Evolutionary conservation across 2,888 invertebrate species (phyloP).

Genomic region (Adineta ricciae): DNA sequence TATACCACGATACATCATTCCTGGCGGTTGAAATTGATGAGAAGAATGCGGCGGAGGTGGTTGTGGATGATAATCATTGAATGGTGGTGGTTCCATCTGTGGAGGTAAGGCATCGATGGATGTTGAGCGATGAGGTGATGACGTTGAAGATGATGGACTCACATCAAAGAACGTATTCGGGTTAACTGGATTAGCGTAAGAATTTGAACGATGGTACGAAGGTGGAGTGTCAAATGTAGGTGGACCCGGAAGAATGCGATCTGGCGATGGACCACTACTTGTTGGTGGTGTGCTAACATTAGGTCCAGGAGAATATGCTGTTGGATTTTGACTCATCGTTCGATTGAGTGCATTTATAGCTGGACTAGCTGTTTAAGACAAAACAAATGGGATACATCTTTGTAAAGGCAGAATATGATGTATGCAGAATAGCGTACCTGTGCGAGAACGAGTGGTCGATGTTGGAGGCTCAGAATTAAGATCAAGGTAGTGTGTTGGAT

Average conservation of each 20-base stretch:
- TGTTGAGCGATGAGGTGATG: slow-evolving; percentile 21
- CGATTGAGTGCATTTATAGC: background rate
- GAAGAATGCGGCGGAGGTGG: background rate
- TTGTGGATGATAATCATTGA: background rate
- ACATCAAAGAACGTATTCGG: slow-evolving; percentile 10
- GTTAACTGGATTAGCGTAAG: background rate
- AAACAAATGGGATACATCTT: no score
- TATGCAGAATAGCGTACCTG: background rate
- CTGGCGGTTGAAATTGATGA: background rate
- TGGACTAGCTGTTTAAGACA: background rate
- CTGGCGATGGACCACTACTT: slow-evolving; percentile 19
- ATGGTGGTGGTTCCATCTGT: background rate
- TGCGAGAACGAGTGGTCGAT: background rate
- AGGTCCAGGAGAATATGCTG: background rate
- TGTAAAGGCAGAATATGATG: no score
- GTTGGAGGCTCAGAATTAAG: background rate
- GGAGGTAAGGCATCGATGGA: background rate
- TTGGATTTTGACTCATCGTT: background rate
- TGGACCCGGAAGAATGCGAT: background rate
- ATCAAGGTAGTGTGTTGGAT: background rate
- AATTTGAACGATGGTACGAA: background rate
- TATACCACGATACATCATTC: background rate
- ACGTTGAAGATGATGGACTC: slow-evolving; percentile 4
- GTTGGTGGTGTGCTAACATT: background rate
- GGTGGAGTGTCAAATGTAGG: background rate